These are phyloP conservation scores for Drosophila colorata DNA, from an alignment of 2,888 invertebrate species.

Conservation along the genomic window DNA sequence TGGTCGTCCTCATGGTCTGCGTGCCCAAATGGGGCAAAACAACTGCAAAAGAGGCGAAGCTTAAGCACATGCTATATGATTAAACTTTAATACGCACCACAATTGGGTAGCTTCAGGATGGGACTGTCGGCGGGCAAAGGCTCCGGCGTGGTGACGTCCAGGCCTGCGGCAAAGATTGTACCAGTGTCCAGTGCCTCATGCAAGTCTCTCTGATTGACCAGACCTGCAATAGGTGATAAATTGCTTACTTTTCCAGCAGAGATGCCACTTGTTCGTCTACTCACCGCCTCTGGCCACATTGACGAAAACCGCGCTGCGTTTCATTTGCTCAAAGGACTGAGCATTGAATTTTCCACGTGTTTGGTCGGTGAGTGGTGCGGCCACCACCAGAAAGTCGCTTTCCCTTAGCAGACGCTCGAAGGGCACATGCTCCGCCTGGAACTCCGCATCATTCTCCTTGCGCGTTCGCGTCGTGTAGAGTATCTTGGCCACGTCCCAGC, in stretches of 20 bases:
- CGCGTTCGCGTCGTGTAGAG: constrained; percentile 90
- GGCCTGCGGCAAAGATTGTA: constrained; percentile 93
- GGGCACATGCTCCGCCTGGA: constrained; percentile 89
- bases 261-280: background rate
- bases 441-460: constrained; percentile 87
- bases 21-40: constrained; percentile 95
- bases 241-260: background rate
- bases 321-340: constrained; percentile 93
- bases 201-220: constrained; percentile 92
- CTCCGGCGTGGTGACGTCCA: constrained; percentile 97
- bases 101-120: constrained; percentile 91
- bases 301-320: constrained; percentile 92
- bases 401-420: constrained; percentile 90
- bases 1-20: constrained; percentile 91
- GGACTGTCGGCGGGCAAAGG: constrained; percentile 93
- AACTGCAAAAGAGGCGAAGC: constrained; percentile 86
- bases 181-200: constrained; percentile 90
- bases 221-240: constrained; percentile 83
- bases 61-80: background rate
- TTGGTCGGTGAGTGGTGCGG: constrained; percentile 91
- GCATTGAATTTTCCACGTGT: constrained; percentile 92
- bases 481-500: constrained; percentile 90
- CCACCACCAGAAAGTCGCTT: constrained; percentile 95
- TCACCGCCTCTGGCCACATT: constrained; percentile 93
- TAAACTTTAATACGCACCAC: constrained; percentile 87